These are phyloP conservation scores for Oenanthe oenanthe DNA, from an alignment of 2,113 vertebrate genomes.

Conservation along the genomic window DNA sequence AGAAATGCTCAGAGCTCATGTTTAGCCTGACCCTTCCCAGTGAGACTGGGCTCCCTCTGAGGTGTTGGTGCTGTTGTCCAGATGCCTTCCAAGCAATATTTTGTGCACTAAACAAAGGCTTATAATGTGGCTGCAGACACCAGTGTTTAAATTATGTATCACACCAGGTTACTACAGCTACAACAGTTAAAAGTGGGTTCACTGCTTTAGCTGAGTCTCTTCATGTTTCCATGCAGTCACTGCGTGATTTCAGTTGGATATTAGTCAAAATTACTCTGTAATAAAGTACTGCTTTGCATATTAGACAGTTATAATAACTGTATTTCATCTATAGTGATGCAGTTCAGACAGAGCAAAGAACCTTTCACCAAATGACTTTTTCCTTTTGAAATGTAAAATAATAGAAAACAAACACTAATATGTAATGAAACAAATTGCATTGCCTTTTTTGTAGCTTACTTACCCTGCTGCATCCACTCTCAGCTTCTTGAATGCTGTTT, in stretches of 20 bases:
- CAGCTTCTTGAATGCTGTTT: conserved; percentile 96
- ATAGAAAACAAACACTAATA: neutral
- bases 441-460: neutral
- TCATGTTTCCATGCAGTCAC: neutral
- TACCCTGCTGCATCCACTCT: conserved; percentile 93
- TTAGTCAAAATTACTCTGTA: neutral
- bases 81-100: accelerated
- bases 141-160: neutral
- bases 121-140: neutral
- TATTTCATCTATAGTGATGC: neutral
- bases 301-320: neutral
- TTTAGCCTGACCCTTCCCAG: neutral
- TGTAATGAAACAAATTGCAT: accelerated
- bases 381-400: neutral
- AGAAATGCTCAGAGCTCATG: neutral
- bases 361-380: neutral
- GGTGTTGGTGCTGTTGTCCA: neutral
- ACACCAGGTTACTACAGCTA: neutral
- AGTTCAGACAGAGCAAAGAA: neutral
- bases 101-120: neutral
- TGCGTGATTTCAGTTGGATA: neutral
- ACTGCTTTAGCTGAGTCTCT: neutral
- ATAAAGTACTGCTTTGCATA: neutral
- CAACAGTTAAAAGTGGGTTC: neutral
- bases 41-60: neutral